Evolutionary conservation across 2,888 invertebrate genomes (phyloP).

Genomic region (Acronicta alni): DNA sequence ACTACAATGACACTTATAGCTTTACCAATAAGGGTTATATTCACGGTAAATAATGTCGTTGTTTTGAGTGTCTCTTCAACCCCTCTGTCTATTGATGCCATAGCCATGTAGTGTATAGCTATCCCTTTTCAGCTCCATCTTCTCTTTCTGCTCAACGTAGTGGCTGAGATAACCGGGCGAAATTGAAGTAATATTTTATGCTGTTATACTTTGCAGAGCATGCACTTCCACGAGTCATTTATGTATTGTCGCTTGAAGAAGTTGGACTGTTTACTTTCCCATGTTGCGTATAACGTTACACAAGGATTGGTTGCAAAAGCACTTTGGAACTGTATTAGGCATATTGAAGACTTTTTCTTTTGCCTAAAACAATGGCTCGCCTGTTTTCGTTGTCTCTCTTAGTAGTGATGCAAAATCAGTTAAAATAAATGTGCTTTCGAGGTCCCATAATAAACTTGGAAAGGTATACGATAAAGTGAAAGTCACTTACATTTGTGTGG

Average conservation of each 20-base stretch:
- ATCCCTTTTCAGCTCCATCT: slow-evolving; percentile 55
- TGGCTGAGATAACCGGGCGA: slow-evolving; percentile 36
- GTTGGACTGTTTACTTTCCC: slow-evolving; percentile 41
- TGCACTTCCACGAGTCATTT: slow-evolving; percentile 55
- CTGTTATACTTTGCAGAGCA: slow-evolving; percentile 44
- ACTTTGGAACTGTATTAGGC: slow-evolving; percentile 39
- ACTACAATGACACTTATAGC: slow-evolving; percentile 31
- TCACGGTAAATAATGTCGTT: slow-evolving; percentile 16
- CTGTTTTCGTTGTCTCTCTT: slow-evolving; percentile 9
- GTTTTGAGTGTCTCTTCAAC: slow-evolving; percentile 43
- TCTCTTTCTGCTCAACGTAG: slow-evolving; percentile 43
- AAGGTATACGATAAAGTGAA: slow-evolving; percentile 17
- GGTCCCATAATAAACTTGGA: slow-evolving; percentile 34
- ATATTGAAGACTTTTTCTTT: slow-evolving; percentile 43
- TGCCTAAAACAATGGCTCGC: slow-evolving; percentile 24
- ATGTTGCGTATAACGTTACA: slow-evolving; percentile 45
- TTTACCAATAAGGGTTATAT: slow-evolving; percentile 33
- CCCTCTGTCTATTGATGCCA: slow-evolving; percentile 55
- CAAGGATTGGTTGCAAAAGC: slow-evolving; percentile 46
- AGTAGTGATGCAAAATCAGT: slow-evolving; percentile 11
- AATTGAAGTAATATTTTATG: slow-evolving; percentile 52
- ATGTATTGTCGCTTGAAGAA: slow-evolving; percentile 41
- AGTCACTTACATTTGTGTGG: slow-evolving; percentile 23
- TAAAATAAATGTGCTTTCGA: slow-evolving; percentile 9
- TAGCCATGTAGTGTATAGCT: slow-evolving; percentile 44